These are phyloP conservation scores for Peromyscus melanophrys DNA, from an alignment of 2,797 vertebrate species.

Conservation along the genomic window DNA sequence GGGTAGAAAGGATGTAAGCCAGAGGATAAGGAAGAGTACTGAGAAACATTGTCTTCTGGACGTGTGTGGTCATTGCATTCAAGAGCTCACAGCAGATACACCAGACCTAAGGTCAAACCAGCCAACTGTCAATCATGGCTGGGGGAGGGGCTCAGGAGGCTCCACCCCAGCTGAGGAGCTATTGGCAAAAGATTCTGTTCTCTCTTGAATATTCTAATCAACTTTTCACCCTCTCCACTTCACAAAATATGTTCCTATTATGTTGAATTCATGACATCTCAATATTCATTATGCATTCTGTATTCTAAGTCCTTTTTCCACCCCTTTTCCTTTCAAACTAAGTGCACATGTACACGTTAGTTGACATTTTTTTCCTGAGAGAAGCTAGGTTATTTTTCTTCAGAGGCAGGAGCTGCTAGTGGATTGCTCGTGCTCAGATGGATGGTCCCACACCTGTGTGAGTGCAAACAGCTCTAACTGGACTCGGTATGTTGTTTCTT, in stretches of 20 bases:
- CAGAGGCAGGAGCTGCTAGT: too few species aligned
- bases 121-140: too few species aligned
- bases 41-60: neutral
- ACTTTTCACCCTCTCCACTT: neutral
- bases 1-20: neutral
- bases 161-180: neutral
- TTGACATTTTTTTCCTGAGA: neutral
- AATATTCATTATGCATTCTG: neutral
- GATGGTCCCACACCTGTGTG: neutral
- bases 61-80: neutral
- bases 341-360: neutral
- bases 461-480: too few species aligned
- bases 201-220: slow-evolving; percentile 3
- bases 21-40: neutral
- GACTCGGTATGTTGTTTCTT: neutral
- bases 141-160: neutral
- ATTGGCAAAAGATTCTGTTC: neutral
- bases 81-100: neutral
- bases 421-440: too few species aligned
- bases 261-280: neutral
- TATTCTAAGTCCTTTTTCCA: neutral
- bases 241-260: neutral
- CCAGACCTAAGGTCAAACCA: too few species aligned
- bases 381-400: neutral
- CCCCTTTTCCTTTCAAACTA: neutral